Percentiles rank a stretch among this genome's conserved stretches.
Evolutionary conservation across 1,140 invertebrate species (phyloP).

Genomic region (Heliothis subflexa): DNA sequence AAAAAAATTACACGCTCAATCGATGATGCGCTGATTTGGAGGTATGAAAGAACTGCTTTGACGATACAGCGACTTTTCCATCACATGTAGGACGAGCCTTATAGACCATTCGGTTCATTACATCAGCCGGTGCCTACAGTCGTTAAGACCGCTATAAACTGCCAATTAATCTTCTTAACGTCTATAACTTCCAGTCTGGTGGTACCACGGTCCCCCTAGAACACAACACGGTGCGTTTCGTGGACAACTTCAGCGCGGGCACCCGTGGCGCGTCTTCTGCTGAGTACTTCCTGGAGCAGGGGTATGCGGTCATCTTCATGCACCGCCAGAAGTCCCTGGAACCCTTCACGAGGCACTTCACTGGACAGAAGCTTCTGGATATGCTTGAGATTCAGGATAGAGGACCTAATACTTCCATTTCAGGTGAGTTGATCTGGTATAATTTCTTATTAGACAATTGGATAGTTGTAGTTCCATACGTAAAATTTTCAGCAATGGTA

Average conservation of each 20-base stretch:
- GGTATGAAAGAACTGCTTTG: too few relatives aligned
- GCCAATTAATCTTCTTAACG: too few relatives aligned
- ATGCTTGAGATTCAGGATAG: slow-evolving; percentile 90
- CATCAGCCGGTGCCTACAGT: too few relatives aligned
- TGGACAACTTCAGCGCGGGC: slow-evolving; percentile 99
- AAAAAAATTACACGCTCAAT: too few relatives aligned
- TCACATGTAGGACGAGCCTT: too few relatives aligned
- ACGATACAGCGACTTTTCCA: too few relatives aligned
- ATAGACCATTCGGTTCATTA: too few relatives aligned
- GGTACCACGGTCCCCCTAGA: slow-evolving; percentile 98
- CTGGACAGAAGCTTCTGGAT: slow-evolving; percentile 92
- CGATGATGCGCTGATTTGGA: too few relatives aligned
- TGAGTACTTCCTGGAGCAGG: slow-evolving; percentile 96
- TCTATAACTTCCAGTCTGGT: slow-evolving; percentile 90
- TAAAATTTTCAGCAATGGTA: too few relatives aligned
- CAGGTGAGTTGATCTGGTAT: slow-evolving; percentile 60
- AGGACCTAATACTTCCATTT: slow-evolving; percentile 88
- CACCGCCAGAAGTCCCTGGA: slow-evolving; percentile 93
- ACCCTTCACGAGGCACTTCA: slow-evolving; percentile 96
- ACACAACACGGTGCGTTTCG: slow-evolving; percentile 98
- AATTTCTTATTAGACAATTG: background rate
- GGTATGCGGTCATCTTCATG: slow-evolving; percentile 93
- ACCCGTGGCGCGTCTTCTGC: slow-evolving; percentile 97
- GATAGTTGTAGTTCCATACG: too few relatives aligned
- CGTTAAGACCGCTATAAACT: too few relatives aligned